Evolutionary conservation across 1,140 invertebrate genomes (phyloP).

Genomic region (Dinoponera quadriceps): DNA sequence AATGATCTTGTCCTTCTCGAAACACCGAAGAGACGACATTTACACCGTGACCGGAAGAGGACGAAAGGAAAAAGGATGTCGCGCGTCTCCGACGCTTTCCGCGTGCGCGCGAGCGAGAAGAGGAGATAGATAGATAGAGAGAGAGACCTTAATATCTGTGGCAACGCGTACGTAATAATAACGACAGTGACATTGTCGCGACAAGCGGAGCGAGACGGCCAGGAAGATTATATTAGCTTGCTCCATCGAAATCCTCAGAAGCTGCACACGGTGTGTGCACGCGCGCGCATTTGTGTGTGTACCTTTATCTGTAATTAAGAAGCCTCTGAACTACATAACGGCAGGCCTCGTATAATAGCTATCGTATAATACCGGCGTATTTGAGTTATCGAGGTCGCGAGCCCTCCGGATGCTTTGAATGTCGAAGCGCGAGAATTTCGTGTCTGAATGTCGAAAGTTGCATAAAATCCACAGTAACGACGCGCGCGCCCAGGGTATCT

Average conservation of each 20-base stretch:
- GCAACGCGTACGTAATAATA: background rate
- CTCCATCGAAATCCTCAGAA: background rate
- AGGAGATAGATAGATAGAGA: no score
- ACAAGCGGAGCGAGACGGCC: background rate
- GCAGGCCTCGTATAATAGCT: background rate
- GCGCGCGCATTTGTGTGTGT: background rate
- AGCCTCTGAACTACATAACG: background rate
- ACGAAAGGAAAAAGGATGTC: background rate
- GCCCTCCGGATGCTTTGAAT: background rate
- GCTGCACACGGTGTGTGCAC: background rate
- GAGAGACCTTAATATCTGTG: background rate
- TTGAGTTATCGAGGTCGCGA: background rate
- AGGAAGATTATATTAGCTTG: background rate
- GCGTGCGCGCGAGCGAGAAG: no score
- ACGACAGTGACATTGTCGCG: background rate
- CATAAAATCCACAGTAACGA: constrained; percentile 16
- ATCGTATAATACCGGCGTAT: constrained; percentile 4
- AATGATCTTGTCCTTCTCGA: background rate
- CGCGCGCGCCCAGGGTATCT: background rate
- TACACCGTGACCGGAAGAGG: background rate
- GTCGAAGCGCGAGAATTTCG: background rate
- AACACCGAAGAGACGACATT: background rate
- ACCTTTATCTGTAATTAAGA: background rate
- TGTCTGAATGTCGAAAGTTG: constrained; percentile 4
- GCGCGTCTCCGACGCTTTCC: background rate